phyloP scores from a whole-genome alignment of 2,797 vertebrate genomes.

The Pipistrellus pygmaeus region DNA sequence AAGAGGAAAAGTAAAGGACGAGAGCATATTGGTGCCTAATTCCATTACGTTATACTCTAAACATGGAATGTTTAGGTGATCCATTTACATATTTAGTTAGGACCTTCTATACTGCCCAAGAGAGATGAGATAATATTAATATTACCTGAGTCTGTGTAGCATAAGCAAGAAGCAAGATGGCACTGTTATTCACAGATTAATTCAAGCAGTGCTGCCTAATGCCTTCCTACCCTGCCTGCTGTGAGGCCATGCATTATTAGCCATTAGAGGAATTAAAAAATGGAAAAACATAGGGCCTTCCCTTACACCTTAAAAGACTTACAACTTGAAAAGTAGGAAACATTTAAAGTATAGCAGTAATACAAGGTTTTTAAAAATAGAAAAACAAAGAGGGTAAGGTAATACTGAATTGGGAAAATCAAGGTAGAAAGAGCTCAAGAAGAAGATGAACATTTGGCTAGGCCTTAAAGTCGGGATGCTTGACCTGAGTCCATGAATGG shows the following conservation, averaged over 20 bases:
- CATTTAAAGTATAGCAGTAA: slow-evolving; percentile 34
- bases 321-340: neutral
- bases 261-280: neutral
- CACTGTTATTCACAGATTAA: neutral
- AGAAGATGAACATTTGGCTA: neutral
- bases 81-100: slow-evolving; percentile 17
- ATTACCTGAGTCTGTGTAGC: neutral
- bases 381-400: slow-evolving; percentile 4
- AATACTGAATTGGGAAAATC: neutral
- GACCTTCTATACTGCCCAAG: neutral
- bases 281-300: neutral
- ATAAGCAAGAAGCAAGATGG: neutral
- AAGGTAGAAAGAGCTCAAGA: neutral
- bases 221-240: neutral
- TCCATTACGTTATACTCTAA: slow-evolving; percentile 9
- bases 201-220: neutral
- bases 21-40: slow-evolving; percentile 38
- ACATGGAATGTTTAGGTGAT: neutral
- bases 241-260: neutral
- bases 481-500: neutral
- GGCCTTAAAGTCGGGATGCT: neutral
- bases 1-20: slow-evolving; percentile 1
- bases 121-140: slow-evolving; percentile 24
- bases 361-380: neutral
- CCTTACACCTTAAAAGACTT: neutral